Conservation (phyloP, 2,888 invertebrate species). For the Tubulanus polymorphus region DNA sequence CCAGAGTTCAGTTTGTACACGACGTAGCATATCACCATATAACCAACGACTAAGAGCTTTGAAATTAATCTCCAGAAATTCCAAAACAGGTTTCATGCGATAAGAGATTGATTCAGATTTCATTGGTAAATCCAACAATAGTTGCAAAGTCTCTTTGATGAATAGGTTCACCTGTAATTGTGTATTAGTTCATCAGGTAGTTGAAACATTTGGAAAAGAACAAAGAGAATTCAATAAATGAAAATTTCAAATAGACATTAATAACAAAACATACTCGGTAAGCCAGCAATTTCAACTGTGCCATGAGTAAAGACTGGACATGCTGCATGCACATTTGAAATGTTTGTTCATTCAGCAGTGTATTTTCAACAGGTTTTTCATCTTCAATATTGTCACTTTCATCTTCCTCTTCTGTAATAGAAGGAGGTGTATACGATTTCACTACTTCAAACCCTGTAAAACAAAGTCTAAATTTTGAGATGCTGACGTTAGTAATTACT, state of each 20-base stretch:
- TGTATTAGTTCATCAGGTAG: neutral
- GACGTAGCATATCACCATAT: constrained; percentile 20
- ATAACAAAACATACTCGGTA: constrained; percentile 31
- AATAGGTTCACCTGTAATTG: constrained; percentile 37
- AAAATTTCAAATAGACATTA: neutral
- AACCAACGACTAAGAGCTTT: constrained; percentile 31
- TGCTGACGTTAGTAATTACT: no score
- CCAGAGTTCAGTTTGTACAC: neutral
- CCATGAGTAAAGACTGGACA: constrained; percentile 12
- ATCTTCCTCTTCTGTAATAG: neutral
- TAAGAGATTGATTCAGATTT: constrained; percentile 21
- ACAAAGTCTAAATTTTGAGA: no score
- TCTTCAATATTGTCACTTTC: neutral
- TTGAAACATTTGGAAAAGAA: neutral
- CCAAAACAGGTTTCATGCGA: constrained; percentile 30
- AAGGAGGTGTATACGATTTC: neutral
- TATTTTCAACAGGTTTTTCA: no score
- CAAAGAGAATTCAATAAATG: neutral
- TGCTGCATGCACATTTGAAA: constrained; percentile 1
- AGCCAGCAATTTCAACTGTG: constrained; percentile 32
- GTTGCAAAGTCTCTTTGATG: constrained; percentile 31
- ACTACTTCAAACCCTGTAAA: neutral
- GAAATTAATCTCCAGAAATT: constrained; percentile 33
- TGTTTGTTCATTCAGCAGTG: no score
- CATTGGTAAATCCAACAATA: constrained; percentile 26